phyloP scores from a whole-genome alignment of 2,888 invertebrate species.

The Beris chalybata region DNA sequence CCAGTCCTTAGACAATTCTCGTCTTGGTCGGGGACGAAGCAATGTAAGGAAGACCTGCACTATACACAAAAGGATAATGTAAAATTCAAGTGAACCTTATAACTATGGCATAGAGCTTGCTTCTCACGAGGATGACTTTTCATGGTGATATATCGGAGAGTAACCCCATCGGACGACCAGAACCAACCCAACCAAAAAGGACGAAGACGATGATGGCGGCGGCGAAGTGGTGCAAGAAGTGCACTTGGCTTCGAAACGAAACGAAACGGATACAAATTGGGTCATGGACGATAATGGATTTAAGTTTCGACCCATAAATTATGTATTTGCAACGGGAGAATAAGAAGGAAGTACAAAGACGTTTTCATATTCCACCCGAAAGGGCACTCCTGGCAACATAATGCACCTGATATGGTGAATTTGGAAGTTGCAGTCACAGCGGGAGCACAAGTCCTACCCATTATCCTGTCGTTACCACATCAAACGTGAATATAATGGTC shows the following conservation, averaged over 20 bases:
- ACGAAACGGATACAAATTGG: constrained; percentile 25
- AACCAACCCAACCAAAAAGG: background rate
- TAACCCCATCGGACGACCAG: background rate
- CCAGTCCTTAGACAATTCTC: background rate
- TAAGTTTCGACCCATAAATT: constrained; percentile 25
- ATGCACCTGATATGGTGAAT: background rate
- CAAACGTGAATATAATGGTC: constrained; percentile 9
- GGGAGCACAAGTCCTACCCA: background rate
- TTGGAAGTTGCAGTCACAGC: too few relatives aligned
- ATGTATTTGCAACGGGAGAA: constrained; percentile 11
- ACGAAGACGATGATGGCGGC: background rate
- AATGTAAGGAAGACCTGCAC: constrained; percentile 1
- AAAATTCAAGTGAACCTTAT: constrained; percentile 17
- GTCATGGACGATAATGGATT: constrained; percentile 25
- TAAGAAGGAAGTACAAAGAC: background rate
- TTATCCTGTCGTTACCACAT: constrained; percentile 20
- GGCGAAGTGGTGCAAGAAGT: background rate
- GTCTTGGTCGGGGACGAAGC: background rate
- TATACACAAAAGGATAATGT: constrained; percentile 11
- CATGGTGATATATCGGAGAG: background rate
- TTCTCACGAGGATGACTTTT: constrained; percentile 1
- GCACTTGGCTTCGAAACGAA: constrained; percentile 11
- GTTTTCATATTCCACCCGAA: background rate
- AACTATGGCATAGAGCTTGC: constrained; percentile 7
- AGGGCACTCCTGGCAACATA: background rate